Evolutionary conservation across 2,113 vertebrate species (phyloP), one percentile per base, ranked within the genome.

Genomic region (Baryphthengus martii): DNA sequence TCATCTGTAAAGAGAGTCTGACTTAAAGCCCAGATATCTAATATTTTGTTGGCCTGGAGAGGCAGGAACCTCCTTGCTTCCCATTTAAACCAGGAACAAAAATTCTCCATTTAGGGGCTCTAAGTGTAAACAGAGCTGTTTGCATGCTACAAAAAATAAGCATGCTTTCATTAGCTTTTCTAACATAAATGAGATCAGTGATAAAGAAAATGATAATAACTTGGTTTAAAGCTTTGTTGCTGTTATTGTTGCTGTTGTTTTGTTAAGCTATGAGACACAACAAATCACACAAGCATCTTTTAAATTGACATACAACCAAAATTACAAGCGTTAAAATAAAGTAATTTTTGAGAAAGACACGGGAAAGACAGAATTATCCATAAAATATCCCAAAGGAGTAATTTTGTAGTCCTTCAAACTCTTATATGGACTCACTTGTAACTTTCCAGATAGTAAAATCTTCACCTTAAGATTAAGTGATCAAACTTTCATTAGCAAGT

Each of bases 51-150:
- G 29, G 4, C 29, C 11, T 42, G 12, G 20, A 78, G 17, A 77
- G 45, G 8, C 2, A 2, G 9, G 10, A 84, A 70, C 1, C 2
- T 15, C 9, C 77, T 59, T 2, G 0, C 11, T 52, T 56, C 4
- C 5, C 2, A 8, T 83, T 90, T 79, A 56, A 78, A 62, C 6
- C 4, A 50, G 29, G 11, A 72, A 53, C 0, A 1, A 71, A 78
- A 75, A 40, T 44, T 74, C 17, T 67, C 6, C 14, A 5, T 35
- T 55, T 35, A 55, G 14, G 6, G 9, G 8, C 72, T 42, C 29
- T 29, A 89, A 87, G 17, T 79, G 56, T 33, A 88, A 85, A 33
- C 3, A 10, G 16, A 53, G 5, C 4, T 42, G 4, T 49, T 33
- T 61, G 37, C 14, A 35, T 1, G 1, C 5, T 40, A 26, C 4